Evolutionary conservation across 2,888 invertebrate species (phyloP).

Genomic region (Drosophila parthenogenetica): DNA sequence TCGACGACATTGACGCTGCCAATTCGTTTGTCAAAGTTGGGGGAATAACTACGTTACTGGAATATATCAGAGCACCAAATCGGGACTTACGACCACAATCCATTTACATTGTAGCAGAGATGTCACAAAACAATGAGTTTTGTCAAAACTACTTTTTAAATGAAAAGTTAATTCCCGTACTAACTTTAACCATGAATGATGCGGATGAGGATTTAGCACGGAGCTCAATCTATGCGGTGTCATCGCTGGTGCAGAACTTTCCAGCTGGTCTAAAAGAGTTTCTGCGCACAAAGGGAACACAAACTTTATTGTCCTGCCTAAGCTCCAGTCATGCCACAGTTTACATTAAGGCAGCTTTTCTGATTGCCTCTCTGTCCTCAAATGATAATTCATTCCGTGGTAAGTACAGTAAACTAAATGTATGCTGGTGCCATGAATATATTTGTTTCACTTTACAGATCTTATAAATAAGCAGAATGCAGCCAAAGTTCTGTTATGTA

Average conservation of each 20-base stretch:
- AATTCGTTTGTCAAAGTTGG: slow-evolving; percentile 66
- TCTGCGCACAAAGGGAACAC: slow-evolving; percentile 49
- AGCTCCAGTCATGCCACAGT: slow-evolving; percentile 41
- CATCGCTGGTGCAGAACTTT: slow-evolving; percentile 66
- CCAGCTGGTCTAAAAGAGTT: slow-evolving; percentile 60
- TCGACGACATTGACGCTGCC: slow-evolving; percentile 66
- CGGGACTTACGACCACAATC: slow-evolving; percentile 88
- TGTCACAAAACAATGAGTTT: slow-evolving; percentile 94
- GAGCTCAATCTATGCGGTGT: slow-evolving; percentile 67
- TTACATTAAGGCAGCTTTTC: slow-evolving; percentile 69
- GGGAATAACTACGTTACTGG: slow-evolving; percentile 47
- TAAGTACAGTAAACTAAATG: slow-evolving; percentile 6
- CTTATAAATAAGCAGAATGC: slow-evolving; percentile 58
- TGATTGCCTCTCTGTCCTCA: slow-evolving; percentile 57
- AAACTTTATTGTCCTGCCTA: slow-evolving; percentile 49
- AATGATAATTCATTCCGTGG: slow-evolving; percentile 48
- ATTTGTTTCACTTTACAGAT: slow-evolving; percentile 31
- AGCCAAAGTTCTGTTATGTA: slow-evolving; percentile 37
- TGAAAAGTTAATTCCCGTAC: slow-evolving; percentile 87
- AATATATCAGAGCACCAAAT: slow-evolving; percentile 79
- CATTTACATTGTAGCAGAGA: slow-evolving; percentile 90
- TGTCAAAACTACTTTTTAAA: slow-evolving; percentile 91
- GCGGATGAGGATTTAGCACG: slow-evolving; percentile 46
- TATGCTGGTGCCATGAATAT: background rate
- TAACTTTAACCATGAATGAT: slow-evolving; percentile 82